Evolutionary conservation across 2,797 vertebrate species (phyloP), one percentile per base, ranked within the genome.

Genomic region (Columba guinea): DNA sequence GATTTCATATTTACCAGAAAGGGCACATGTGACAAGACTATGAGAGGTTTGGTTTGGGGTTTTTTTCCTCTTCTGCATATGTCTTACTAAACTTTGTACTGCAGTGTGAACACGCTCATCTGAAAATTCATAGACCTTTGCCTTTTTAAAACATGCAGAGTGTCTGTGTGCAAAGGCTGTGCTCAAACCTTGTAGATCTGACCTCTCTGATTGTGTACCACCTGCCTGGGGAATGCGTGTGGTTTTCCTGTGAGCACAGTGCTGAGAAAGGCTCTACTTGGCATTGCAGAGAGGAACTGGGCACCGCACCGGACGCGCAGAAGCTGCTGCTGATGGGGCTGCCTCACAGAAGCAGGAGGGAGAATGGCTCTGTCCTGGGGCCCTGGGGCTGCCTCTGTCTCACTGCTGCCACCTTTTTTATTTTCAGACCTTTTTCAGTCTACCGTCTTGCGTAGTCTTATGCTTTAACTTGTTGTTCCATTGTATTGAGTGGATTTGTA

Each of bases 31-130:
- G 34, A 68, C 18, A 82, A 48, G n/a, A 84, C 59, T 58, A 13
- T 10, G 15, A 10, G 18, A 3, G 3, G 0, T 44, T 79, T 83
- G 17, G 2, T 27, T 63, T 9, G 56, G 3, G 2, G 1, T 24
- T 59, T 20, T 46, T 68, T 30, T 11, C 3, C 8, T 71, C 53
- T 86, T 84, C 17, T 84, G 27, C 13, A 6, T 76, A 15, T 28
- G 11, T 53, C 41, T 53, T 81, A 30, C 27, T 60, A 39, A 84
- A 44, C 76, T 52, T 85, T 39, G 15, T 34, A 46, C 24, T n/a
- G 44, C 30, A 34, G 23, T 8, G 13, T 87, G 34, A 85, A 52
- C 10, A 9, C 6, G 19, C 32, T 79, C 3, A 58, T 34, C 28
- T 34, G 30, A 60, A 63, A 16, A 67, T 63, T 81, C 39, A 52